A percentile compares a stretch with the other conserved stretches of the same genome.
Conservation (phyloP, 2,888 invertebrate genomes). For the Hyles lineata region DNA sequence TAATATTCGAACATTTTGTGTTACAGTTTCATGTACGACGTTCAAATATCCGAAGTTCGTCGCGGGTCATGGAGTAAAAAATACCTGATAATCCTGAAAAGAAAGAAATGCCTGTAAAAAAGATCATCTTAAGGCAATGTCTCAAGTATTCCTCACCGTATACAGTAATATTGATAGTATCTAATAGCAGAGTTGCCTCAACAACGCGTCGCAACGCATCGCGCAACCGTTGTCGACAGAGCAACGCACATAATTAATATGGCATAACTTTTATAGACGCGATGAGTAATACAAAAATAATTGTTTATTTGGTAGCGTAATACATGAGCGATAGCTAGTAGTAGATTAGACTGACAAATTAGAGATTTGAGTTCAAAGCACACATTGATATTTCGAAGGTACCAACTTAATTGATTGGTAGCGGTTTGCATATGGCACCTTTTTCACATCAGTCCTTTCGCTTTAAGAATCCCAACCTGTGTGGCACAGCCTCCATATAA, state of each 20-base stretch:
- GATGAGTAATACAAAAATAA: not conserved
- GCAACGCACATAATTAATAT: constrained; percentile 7
- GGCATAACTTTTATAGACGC: constrained; percentile 2
- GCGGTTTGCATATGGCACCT: too few relatives aligned
- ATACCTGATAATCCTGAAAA: too few relatives aligned
- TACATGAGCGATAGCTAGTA: not conserved
- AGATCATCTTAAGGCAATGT: not conserved
- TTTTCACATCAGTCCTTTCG: too few relatives aligned
- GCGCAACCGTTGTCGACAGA: constrained; percentile 16
- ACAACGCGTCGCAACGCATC: not conserved
- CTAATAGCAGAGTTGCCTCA: not conserved
- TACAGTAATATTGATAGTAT: not conserved
- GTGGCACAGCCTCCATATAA: too few relatives aligned
- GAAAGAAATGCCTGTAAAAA: not conserved
- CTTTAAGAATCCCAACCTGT: too few relatives aligned
- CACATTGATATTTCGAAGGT: too few relatives aligned
- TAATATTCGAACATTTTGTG: too few relatives aligned
- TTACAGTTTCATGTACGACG: too few relatives aligned
- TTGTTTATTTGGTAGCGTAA: not conserved
- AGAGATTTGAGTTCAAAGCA: too few relatives aligned
- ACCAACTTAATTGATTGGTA: too few relatives aligned
- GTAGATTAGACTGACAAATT: not conserved
- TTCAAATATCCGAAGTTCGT: too few relatives aligned
- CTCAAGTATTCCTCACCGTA: not conserved
- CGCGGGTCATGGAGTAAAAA: too few relatives aligned